Evolutionary conservation across 2,888 invertebrate species (phyloP).

Genomic region (Parnassius glacialis): DNA sequence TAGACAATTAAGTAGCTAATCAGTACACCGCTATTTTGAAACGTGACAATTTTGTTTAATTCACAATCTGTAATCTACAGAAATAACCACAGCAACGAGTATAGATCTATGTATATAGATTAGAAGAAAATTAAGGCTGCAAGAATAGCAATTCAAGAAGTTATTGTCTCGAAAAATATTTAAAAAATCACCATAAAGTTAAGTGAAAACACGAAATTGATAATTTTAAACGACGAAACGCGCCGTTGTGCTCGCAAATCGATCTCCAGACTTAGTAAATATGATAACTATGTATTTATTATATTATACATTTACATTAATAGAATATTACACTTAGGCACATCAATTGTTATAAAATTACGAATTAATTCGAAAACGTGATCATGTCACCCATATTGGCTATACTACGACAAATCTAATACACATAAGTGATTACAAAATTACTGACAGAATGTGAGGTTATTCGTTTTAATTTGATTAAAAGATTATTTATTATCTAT

Average conservation of each 20-base stretch:
- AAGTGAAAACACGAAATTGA: constrained; percentile 42
- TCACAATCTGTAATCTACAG: constrained; percentile 4
- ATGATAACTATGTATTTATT: constrained; percentile 56
- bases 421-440: constrained; percentile 55
- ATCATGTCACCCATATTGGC: constrained; percentile 64
- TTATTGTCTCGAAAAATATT: constrained; percentile 63
- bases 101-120: constrained; percentile 12
- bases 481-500: constrained; percentile 33
- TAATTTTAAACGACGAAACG: constrained; percentile 28
- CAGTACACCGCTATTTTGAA: constrained; percentile 37
- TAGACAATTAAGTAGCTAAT: constrained; percentile 56
- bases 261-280: constrained; percentile 53
- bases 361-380: constrained; percentile 74
- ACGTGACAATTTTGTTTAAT: constrained; percentile 26
- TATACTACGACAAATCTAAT: constrained; percentile 67
- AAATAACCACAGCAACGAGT: constrained; percentile 19
- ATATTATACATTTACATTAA: constrained; percentile 69
- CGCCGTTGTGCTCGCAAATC: constrained; percentile 37
- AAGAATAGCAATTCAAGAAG: constrained; percentile 35
- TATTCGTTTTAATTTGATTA: constrained; percentile 42
- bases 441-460: constrained; percentile 46
- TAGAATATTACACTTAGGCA: constrained; percentile 81
- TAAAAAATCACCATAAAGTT: constrained; percentile 40
- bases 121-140: constrained; percentile 33
- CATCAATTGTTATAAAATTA: constrained; percentile 82